Conservation (phyloP, 2,888 invertebrate species). For the Timandra comae region DNA sequence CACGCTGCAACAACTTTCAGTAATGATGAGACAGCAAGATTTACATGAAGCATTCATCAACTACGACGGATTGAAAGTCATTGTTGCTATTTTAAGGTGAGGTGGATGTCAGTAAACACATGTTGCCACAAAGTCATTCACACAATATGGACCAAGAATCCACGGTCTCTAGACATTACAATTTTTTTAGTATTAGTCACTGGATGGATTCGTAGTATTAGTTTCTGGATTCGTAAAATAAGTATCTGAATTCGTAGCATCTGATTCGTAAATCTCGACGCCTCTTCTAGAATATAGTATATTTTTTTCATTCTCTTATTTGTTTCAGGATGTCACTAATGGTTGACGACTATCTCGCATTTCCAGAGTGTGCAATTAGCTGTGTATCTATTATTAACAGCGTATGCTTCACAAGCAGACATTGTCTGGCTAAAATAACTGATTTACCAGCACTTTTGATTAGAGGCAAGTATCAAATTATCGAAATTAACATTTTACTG, state of each 20-base stretch:
- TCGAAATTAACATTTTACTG: neutral
- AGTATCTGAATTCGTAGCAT: no score
- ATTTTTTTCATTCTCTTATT: no score
- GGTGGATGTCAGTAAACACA: no score
- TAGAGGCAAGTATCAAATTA: conserved; percentile 38
- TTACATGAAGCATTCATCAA: conserved; percentile 78
- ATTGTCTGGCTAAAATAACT: conserved; percentile 47
- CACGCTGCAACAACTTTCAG: conserved; percentile 81
- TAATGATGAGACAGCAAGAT: conserved; percentile 79
- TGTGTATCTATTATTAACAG: conserved; percentile 70
- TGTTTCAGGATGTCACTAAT: conserved; percentile 68
- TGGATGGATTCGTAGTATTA: no score
- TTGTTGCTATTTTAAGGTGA: conserved; percentile 57
- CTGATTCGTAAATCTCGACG: no score
- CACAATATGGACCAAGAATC: no score
- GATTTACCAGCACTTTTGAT: conserved; percentile 53
- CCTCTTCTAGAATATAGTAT: no score
- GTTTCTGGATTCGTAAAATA: no score
- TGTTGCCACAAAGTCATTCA: no score
- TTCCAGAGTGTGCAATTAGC: conserved; percentile 73
- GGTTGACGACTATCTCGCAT: conserved; percentile 65
- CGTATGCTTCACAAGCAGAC: conserved; percentile 51
- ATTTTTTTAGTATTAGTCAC: no score
- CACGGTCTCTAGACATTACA: no score
- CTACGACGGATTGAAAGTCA: conserved; percentile 71